Conservation (phyloP, 1,140 invertebrate genomes). For the Scylla paramamosain region DNA sequence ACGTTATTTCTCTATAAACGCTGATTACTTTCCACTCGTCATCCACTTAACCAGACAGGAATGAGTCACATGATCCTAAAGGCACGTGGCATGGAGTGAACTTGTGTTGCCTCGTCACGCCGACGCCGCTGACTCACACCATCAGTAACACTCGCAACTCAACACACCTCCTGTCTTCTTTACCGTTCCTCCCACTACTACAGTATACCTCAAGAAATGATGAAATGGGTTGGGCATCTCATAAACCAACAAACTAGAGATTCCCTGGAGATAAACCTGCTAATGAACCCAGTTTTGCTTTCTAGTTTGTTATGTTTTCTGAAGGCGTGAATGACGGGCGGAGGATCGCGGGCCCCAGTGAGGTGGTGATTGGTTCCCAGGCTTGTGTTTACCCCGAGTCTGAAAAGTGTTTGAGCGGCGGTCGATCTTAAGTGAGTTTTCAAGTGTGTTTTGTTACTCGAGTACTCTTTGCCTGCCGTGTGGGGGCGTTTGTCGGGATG, state of each 20-base stretch:
- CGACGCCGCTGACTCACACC: too few relatives aligned
- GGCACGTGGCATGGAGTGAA: too few relatives aligned
- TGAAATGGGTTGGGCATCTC: neutral
- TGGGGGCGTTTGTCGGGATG: neutral
- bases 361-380: slow-evolving; percentile 17
- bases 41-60: too few relatives aligned
- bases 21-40: too few relatives aligned
- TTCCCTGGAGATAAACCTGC: neutral
- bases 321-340: neutral
- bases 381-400: neutral
- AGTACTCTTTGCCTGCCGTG: neutral
- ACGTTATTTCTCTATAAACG: too few relatives aligned
- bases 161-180: neutral
- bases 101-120: too few relatives aligned
- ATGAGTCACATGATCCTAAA: too few relatives aligned
- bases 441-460: slow-evolving; percentile 14
- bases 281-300: neutral
- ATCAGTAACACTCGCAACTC: neutral
- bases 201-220: neutral
- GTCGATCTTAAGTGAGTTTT: slow-evolving; percentile 23
- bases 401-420: neutral
- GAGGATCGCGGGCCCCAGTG: neutral
- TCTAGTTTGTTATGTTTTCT: neutral
- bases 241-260: neutral
- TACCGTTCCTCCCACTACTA: neutral